Evolutionary conservation across 2,797 vertebrate species (phyloP).

Genomic region (Molossus alvarezi): DNA sequence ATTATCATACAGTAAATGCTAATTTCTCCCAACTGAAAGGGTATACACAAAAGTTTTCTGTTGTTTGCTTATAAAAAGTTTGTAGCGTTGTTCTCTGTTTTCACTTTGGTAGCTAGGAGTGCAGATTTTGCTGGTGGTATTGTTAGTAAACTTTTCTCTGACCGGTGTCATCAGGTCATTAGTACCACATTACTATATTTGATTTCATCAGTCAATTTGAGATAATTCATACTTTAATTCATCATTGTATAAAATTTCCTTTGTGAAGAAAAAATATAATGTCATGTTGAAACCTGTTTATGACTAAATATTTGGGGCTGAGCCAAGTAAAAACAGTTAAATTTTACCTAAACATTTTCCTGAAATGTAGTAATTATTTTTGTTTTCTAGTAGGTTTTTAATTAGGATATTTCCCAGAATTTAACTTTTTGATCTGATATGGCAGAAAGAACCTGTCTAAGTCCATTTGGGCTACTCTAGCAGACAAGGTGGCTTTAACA

Average conservation of each 20-base stretch:
- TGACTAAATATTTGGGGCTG: not conserved
- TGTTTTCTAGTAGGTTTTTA: not conserved
- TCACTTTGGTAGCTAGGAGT: not conserved
- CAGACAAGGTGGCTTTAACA: not conserved
- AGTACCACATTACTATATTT: not conserved
- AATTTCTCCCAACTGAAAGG: not conserved
- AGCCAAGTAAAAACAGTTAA: not conserved
- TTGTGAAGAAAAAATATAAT: not conserved
- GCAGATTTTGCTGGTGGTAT: not conserved
- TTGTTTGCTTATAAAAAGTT: constrained; percentile 8
- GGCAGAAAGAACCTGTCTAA: not conserved
- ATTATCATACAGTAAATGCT: not conserved
- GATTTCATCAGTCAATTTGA: not conserved
- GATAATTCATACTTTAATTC: not conserved
- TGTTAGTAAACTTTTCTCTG: not conserved
- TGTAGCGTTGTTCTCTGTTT: not conserved
- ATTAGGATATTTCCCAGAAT: not conserved
- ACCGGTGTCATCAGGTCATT: not conserved
- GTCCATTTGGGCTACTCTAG: not conserved
- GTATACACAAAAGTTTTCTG: not conserved
- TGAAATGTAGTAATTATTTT: constrained; percentile 31
- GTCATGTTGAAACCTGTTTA: not conserved
- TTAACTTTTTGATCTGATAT: not conserved
- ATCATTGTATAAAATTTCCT: not conserved
- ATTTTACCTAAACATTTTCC: not conserved